Percentiles rank a stretch among this genome's conserved stretches.
These are phyloP conservation scores for Drosophila littoralis DNA, from an alignment of 1,140 invertebrate genomes.

Conservation along the genomic window DNA sequence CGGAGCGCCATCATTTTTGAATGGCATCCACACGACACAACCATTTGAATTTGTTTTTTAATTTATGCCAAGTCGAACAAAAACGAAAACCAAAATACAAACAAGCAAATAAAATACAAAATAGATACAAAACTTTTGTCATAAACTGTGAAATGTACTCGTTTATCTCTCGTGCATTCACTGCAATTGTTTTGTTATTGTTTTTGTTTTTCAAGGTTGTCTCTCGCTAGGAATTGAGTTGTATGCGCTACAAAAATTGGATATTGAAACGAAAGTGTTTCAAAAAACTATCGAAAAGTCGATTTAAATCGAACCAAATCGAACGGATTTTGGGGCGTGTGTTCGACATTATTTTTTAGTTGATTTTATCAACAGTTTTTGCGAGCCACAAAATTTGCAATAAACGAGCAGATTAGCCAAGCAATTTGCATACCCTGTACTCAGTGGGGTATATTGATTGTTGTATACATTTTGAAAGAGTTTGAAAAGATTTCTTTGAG, in stretches of 20 bases:
- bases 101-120: constrained; percentile 10
- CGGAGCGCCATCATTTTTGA: constrained; percentile 36
- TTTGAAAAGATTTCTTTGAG: no score
- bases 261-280: no score
- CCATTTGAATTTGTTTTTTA: constrained; percentile 29
- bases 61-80: constrained; percentile 9
- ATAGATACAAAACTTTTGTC: constrained; percentile 9
- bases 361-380: not conserved
- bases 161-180: constrained; percentile 31
- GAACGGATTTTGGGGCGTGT: constrained; percentile 20
- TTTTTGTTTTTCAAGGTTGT: constrained; percentile 42
- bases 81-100: not conserved
- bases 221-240: constrained; percentile 24
- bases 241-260: constrained; percentile 15
- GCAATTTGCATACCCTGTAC: constrained; percentile 8
- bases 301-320: constrained; percentile 8
- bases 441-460: not conserved
- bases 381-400: constrained; percentile 11
- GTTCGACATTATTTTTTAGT: constrained; percentile 5
- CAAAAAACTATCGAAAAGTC: constrained; percentile 2
- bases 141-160: constrained; percentile 19
- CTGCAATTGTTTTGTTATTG: constrained; percentile 37
- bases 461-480: not conserved
- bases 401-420: constrained; percentile 9
- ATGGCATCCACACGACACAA: constrained; percentile 38